A percentile compares a stretch with the other conserved stretches of the same genome.
These are phyloP conservation scores for Stenolophus ochropezus DNA, from an alignment of 2,888 invertebrate species.

Conservation along the genomic window DNA sequence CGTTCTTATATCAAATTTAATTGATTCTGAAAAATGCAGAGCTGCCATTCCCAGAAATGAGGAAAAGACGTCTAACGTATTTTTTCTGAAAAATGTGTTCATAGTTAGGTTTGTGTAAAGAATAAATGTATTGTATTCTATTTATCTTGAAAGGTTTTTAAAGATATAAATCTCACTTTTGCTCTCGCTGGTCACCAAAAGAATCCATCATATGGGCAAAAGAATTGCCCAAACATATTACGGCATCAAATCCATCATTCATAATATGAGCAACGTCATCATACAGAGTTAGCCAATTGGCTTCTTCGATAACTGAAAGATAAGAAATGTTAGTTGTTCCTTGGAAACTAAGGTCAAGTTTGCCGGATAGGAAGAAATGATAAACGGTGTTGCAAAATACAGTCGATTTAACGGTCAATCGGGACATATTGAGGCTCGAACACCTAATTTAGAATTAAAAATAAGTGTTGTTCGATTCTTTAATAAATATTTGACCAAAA, in stretches of 20 bases:
- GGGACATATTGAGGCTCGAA: too few relatives aligned
- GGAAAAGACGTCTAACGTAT: background rate
- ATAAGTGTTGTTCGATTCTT: too few relatives aligned
- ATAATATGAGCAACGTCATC: conserved; percentile 79
- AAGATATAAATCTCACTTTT: conserved; percentile 74
- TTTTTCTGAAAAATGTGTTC: background rate
- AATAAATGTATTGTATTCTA: background rate
- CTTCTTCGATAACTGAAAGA: conserved; percentile 88
- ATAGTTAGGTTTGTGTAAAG: background rate
- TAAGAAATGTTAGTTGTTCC: background rate
- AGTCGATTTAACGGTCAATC: too few relatives aligned
- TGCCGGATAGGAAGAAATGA: background rate
- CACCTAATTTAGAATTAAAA: too few relatives aligned
- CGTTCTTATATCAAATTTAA: background rate
- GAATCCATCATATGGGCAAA: conserved; percentile 92
- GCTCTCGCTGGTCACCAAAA: conserved; percentile 85
- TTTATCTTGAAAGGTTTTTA: background rate
- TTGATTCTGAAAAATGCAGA: conserved; percentile 24
- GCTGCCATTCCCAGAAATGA: conserved; percentile 23
- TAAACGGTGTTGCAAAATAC: background rate
- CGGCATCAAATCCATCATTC: conserved; percentile 87
- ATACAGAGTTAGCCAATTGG: conserved; percentile 89
- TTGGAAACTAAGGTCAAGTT: conserved; percentile 28
- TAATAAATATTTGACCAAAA: too few relatives aligned
- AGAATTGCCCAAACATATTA: conserved; percentile 92